Evolutionary conservation across 2,797 vertebrate genomes (phyloP), one percentile per base, ranked within the genome.

Genomic region (Falco naumanni): DNA sequence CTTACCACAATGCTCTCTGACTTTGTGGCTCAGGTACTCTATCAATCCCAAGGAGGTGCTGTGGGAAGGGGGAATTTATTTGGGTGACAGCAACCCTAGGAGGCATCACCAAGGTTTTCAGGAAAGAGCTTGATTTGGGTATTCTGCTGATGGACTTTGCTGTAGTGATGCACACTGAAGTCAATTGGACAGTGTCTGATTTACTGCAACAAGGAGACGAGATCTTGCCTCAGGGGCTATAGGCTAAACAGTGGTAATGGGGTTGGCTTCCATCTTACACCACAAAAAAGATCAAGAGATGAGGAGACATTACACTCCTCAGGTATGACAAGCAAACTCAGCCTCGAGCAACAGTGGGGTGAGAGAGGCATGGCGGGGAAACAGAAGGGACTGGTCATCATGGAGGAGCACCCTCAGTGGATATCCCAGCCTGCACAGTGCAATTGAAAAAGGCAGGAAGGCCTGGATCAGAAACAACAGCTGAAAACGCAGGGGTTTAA

Each of bases 251-350:
- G 20, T 3, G 5, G 31, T 19, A 47, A 69, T 37, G 22, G 9
- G 7, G 8, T 37, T 0, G 0, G 33, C 3, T 6, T 68, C 65
- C 72, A 43, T 31, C 26, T 53, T 72, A 34, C 0, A 2, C 6
- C 0, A 2, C 48, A 56, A 63, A 63, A 79, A 76, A 11, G 13
- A 71, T 61, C 1, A 13, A 84, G 59, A 47, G 45, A 92, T 94
- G 43, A 91, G 14, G 9, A n/a, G 22, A n/a, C 39, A 17, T 59
- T 76, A 16, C 0, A 0, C 3, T 85, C 20, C 41, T 28, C 4
- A 1, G 10, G 7, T 59, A 48, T 24, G 54, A 63, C 53, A 69
- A 83, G n/a, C 3, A 89, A 89, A 91, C 28, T 79, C 53, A 69
- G 25, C 10, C 39, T 76, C 54, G 15, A 20, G 41, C 57, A 74